Base-by-base conservation (phyloP, 2,888 invertebrate genomes). In the Lordiphosa andalusiaca region DNA sequence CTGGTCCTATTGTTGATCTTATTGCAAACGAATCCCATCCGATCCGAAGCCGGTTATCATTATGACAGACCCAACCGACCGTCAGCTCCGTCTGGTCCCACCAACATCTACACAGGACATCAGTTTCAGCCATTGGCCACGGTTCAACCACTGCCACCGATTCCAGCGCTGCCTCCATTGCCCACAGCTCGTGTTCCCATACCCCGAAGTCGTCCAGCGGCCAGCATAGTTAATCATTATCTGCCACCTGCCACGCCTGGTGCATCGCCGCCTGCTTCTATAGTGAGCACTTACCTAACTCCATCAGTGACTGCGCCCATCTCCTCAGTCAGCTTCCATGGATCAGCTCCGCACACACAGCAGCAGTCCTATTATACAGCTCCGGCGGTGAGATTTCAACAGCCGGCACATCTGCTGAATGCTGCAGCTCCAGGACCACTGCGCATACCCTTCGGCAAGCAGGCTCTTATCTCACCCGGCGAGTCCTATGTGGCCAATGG, bases 401-500 rank as follows among this genome's bases (percentile, higher is more conserved):
- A 62, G 39, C 70, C 75, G 6, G 67, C 59, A n/a, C 9, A 30
- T 30, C 9, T 30, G 9, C 6, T 30, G 30, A 30, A 30, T 9
- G 82, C 74, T 21, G 67, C 76, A 47, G 71, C 39, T 9, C 75
- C 78, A 0, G 67, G 69, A 30, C 74, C 71, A 5, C 52, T 87
- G 38, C 78, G 86, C n/a, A 70, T 86, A 25, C 87, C 87, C 7
- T 86, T 65, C 10, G 87, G 86, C 40, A 81, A 87, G 16, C 67
- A 75, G 42, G 76, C 87, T 0, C 35, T 87, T 13, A 69, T 86
- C 12, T 64, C 65, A 1, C 83, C 71, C 19, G 74, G 81, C 2
- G 72, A 83, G n/a, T 56, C 82, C 7, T 89, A 89, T 33, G 67
- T 84, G 33, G 73, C 84, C 38, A 83, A 88, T 60, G 89, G 89